Evolutionary conservation across 2,113 vertebrate genomes (phyloP), one percentile per base, ranked within the genome.

Genomic region (Seriola aureovittata): DNA sequence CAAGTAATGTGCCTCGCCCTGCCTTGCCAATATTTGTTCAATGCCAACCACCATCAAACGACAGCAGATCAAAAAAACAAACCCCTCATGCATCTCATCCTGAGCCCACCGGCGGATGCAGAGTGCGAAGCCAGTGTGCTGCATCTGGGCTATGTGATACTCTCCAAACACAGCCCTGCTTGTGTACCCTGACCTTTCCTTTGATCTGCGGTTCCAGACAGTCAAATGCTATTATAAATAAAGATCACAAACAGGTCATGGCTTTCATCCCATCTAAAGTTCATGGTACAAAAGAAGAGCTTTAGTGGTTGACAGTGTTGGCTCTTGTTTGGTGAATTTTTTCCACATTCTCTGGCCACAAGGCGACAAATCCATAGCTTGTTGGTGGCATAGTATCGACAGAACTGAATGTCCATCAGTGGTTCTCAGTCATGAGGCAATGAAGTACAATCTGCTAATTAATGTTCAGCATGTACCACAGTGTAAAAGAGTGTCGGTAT

Each of bases 251-350:
- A 88, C 87, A 77, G 88, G 88, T 84, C 85, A 66, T 9, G 36
- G 79, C 94, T 94, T 96, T 96, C 91, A 96, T 95, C 94, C 87
- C 64, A 29, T 84, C 82, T 78, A 92, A 95, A 95, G 94, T 95
- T 94, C 91, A 94, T 62, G 58, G 46, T 90, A 90, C 75, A 85
- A 88, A 93, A 69, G 81, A 81, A 54, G 67, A 34, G 81, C 75
- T 80, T 89, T 69, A 65, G 48, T 72, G 71, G 72, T 81, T 14
- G 75, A 83, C 72, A 78, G 81, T 7, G 1, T 44, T 52, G 74
- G 32, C 54, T 78, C 57, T 72, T 60, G 72, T 78, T 82, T 69
- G 82, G 80, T 82, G 73, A 48, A 71, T 76, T 34, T 71, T 78
- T 85, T 69, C 8, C 42, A 46, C 64, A 48, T 80, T 84, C 63